A percentile compares a stretch with the other conserved stretches of the same genome.
Evolutionary conservation across 2,797 vertebrate species (phyloP).

Genomic region (Hypotaenidia okinawae): DNA sequence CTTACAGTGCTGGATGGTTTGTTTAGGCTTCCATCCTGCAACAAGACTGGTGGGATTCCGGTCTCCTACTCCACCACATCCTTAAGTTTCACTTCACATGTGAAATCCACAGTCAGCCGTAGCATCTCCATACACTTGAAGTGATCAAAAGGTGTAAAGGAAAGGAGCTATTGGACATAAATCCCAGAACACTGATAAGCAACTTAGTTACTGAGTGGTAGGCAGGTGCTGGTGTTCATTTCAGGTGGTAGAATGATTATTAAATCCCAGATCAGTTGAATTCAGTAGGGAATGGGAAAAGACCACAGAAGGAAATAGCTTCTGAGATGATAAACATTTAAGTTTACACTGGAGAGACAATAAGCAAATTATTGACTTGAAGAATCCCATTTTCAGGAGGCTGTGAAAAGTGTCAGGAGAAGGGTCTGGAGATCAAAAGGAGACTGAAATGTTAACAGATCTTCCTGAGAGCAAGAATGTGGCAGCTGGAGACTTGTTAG

Average conservation of each 20-base stretch:
- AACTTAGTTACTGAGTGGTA: background rate
- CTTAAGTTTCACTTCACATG: background rate
- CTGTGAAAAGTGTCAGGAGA: conserved; percentile 44
- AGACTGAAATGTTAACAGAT: conserved; percentile 42
- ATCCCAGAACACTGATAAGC: background rate
- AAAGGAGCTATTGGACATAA: background rate
- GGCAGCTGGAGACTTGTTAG: conserved; percentile 25
- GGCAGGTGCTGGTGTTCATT: background rate
- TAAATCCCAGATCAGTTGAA: background rate
- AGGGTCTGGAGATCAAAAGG: conserved; percentile 46
- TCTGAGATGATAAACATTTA: conserved; percentile 14
- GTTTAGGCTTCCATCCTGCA: conserved; percentile 22
- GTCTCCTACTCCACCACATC: background rate
- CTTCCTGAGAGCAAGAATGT: conserved; percentile 39
- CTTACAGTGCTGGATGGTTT: conserved; percentile 21
- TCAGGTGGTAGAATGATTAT: background rate
- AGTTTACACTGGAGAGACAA: conserved; percentile 51
- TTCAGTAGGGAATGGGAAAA: background rate
- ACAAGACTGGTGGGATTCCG: background rate
- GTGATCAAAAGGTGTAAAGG: background rate
- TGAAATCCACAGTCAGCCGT: background rate
- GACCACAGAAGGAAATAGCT: background rate
- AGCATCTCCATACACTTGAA: background rate
- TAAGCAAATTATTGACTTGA: conserved; percentile 40
- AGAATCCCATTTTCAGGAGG: conserved; percentile 47